Conservation (phyloP, 2,797 vertebrate genomes). For the Danio tinwini region DNA sequence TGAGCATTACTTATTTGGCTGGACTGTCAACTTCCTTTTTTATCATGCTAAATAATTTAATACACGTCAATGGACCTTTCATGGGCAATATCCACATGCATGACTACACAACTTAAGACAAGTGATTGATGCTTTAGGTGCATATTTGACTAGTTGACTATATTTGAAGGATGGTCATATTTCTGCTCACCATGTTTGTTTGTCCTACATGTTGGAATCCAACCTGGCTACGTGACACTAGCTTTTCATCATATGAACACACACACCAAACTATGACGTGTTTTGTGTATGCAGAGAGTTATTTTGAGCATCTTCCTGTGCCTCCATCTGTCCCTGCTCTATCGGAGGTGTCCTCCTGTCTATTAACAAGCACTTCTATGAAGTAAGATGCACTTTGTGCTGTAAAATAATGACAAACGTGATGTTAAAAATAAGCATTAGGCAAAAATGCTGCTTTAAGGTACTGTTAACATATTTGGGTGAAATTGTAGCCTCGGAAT, state of each 20-base stretch:
- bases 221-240: conserved; percentile 37
- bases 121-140: conserved; percentile 12
- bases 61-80: conserved; percentile 9
- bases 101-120: conserved; percentile 5
- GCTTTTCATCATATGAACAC: conserved; percentile 33
- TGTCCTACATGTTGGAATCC: conserved; percentile 26
- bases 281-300: conserved; percentile 51
- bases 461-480: too few species aligned
- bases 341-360: conserved; percentile 40
- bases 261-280: background rate
- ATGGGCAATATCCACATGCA: conserved; percentile 19
- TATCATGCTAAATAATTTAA: conserved; percentile 18
- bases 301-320: conserved; percentile 59
- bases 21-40: conserved; percentile 21
- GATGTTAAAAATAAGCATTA: background rate
- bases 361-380: conserved; percentile 22
- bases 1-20: conserved; percentile 19
- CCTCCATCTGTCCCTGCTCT: conserved; percentile 63
- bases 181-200: conserved; percentile 9
- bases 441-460: background rate
- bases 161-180: background rate
- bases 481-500: background rate
- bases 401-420: background rate
- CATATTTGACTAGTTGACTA: background rate
- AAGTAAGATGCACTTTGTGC: background rate